Evolutionary conservation across 2,888 invertebrate genomes (phyloP), one percentile per base, ranked within the genome.

Genomic region (Toxonevra muliebris): DNA sequence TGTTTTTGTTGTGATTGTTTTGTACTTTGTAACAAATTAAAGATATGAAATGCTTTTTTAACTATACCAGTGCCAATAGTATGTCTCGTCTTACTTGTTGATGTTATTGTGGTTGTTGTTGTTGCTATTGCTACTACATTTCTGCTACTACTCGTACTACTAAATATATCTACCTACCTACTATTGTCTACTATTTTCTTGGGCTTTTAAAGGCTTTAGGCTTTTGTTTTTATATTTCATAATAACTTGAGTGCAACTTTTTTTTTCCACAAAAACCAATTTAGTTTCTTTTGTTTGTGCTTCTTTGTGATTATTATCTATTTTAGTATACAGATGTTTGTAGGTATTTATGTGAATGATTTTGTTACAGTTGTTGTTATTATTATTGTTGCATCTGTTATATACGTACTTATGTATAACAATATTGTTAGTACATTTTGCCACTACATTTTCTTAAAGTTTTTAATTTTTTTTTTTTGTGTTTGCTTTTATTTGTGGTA

Each of bases 331-430:
- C 53, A 53, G n/a, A 30, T 55, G 30, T 12, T 52, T 12, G 12
- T 15, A n/a, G 53, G 13, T 15, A 15, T n/a, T 52, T 12, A n/a
- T 52, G 53, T 20, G 15, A 60, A 15, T 54, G 41, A 15, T 43
- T 65, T 55, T 68, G 55, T 68, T 69, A 59, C 41, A 71, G 68
- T 30, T 48, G 13, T 12, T 48, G 61, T 42, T 66, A 60, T 60
- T 66, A 58, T 40, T 15, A 17, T 53, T 53, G 53, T 19, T 53
- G 53, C 17, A 11, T 3, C 11, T 53, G 53, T 11, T 5, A 5
- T 13, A n/a, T 48, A 48, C 15, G 5, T 1, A 8, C 10, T 5
- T 48, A 15, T 7, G 30, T 30, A 48, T 48, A 48, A 2, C 2
- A 12, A 48, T 48, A 48, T 48, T n/a, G 48, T n/a, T 48, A 12